These are phyloP conservation scores for Rhopalosiphum nymphaeae DNA, from an alignment of 2,888 invertebrate species.

Conservation along the genomic window DNA sequence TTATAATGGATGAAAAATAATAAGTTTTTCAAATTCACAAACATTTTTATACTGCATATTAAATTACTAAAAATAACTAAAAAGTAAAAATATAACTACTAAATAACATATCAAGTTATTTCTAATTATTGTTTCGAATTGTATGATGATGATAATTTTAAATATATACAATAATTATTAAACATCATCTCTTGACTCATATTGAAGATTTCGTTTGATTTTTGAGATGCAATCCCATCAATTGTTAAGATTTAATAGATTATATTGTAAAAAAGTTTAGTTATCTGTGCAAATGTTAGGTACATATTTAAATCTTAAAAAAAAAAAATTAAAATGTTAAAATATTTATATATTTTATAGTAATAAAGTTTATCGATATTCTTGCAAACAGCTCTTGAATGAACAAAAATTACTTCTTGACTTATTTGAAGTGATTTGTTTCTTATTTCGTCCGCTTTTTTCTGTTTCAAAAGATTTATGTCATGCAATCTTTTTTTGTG, in stretches of 20 bases:
- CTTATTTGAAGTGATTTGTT: constrained; percentile 40
- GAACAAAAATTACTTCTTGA: constrained; percentile 51
- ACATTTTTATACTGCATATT: background rate
- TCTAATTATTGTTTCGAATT: background rate
- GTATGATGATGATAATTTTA: background rate
- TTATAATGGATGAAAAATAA: background rate
- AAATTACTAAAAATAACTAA: background rate
- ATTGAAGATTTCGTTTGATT: background rate
- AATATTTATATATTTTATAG: background rate
- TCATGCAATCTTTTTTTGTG: constrained; percentile 52
- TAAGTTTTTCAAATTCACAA: background rate
- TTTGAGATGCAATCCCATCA: background rate
- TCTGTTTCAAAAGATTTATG: constrained; percentile 39
- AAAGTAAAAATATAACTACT: background rate
- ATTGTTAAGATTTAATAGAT: background rate
- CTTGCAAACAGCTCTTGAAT: background rate
- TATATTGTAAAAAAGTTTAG: background rate
- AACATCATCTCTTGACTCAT: background rate
- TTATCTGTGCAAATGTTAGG: background rate
- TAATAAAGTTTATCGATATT: background rate
- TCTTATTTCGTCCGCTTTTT: constrained; percentile 50
- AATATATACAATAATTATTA: background rate
- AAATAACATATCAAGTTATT: background rate
- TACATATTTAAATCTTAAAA: background rate
- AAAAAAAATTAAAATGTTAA: background rate